Evolutionary conservation across 1,140 invertebrate genomes (phyloP).

Genomic region (Aphis craccivora): DNA sequence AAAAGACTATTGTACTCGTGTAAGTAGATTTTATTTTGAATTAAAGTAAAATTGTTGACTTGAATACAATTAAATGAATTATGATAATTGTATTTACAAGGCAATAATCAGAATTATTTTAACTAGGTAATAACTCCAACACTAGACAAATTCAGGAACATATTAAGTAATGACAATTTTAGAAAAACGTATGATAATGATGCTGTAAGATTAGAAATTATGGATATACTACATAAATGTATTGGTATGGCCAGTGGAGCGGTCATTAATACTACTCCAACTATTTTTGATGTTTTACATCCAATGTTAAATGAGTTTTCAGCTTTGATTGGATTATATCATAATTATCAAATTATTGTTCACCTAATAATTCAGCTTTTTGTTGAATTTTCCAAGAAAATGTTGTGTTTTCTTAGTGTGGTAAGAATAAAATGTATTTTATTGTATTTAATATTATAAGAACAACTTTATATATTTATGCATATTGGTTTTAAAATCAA

Average conservation of each 20-base stretch:
- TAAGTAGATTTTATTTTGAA: conserved; percentile 53
- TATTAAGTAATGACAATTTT: conserved; percentile 70
- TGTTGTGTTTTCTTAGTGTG: conserved; percentile 72
- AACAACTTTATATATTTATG: not conserved
- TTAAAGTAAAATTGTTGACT: not conserved
- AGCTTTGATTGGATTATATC: conserved; percentile 75
- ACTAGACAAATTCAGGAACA: conserved; percentile 68
- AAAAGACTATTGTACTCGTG: conserved; percentile 66
- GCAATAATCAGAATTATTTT: conserved; percentile 40
- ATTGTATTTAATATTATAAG: conserved; percentile 13
- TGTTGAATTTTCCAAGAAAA: conserved; percentile 73
- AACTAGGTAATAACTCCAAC: conserved; percentile 71
- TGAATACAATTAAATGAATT: too few species aligned
- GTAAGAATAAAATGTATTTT: conserved; percentile 63
- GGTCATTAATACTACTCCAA: conserved; percentile 68
- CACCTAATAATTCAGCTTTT: conserved; percentile 80
- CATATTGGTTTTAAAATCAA: not conserved
- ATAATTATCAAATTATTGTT: conserved; percentile 83
- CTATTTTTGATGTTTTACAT: conserved; percentile 72
- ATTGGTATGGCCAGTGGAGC: conserved; percentile 71
- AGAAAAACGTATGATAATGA: conserved; percentile 69
- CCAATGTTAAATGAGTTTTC: conserved; percentile 74
- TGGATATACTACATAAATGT: conserved; percentile 72
- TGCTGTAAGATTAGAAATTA: conserved; percentile 69
- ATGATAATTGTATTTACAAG: not conserved